These are phyloP conservation scores for Cardinalis cardinalis DNA, from an alignment of 2,113 vertebrate species.

Conservation along the genomic window DNA sequence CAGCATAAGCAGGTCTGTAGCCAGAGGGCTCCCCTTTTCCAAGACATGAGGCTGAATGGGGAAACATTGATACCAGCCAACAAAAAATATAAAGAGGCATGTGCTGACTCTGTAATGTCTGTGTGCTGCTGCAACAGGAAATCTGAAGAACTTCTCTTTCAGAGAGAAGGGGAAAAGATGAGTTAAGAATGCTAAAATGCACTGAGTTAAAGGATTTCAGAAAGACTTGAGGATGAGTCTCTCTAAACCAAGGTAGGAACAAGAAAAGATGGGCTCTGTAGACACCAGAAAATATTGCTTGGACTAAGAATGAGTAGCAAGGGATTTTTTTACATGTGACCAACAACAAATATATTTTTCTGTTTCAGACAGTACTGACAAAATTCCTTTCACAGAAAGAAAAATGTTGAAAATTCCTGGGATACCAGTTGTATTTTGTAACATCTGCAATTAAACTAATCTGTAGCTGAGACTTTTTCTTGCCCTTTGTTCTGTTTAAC, in stretches of 20 bases:
- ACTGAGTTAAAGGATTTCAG: not conserved
- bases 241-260: not conserved
- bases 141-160: not conserved
- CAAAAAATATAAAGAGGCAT: not conserved
- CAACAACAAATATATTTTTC: not conserved
- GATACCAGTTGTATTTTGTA: conserved; percentile 33
- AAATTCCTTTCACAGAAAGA: not conserved
- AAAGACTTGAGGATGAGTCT: not conserved
- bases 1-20: not conserved
- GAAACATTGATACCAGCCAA: not conserved
- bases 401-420: conserved; percentile 12
- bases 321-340: not conserved
- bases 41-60: not conserved
- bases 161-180: not conserved
- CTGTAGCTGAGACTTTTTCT: conserved; percentile 6
- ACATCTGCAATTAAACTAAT: conserved; percentile 39
- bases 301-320: not conserved
- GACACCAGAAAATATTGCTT: not conserved
- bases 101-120: not conserved
- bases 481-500: not conserved
- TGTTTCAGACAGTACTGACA: not conserved
- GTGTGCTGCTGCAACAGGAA: not conserved
- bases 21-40: not conserved
- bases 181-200: not conserved
- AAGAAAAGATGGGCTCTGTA: not conserved